Evolutionary conservation across 2,797 vertebrate species (phyloP).

Genomic region (Philypnodon macrostomus): DNA sequence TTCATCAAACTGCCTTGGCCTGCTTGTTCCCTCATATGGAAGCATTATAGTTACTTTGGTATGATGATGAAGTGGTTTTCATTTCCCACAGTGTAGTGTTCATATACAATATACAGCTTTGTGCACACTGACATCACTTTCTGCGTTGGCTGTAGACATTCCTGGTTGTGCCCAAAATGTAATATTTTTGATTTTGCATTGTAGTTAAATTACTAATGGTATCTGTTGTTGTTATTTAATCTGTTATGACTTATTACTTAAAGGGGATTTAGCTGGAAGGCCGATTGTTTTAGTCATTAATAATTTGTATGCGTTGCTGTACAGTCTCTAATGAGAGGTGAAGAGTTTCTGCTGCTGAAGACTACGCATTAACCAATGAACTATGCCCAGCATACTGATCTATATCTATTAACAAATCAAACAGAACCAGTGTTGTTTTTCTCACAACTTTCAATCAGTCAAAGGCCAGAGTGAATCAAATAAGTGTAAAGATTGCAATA

Average conservation of each 20-base stretch:
- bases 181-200: too few species aligned
- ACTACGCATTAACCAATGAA: too few species aligned
- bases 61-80: slow-evolving; percentile 42
- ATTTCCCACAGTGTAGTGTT: slow-evolving; percentile 43
- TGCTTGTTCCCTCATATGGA: slow-evolving; percentile 48
- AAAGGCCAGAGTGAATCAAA: slow-evolving; percentile 1
- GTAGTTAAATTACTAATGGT: too few species aligned
- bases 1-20: slow-evolving; percentile 53
- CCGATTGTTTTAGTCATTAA: too few species aligned
- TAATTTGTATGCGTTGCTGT: too few species aligned
- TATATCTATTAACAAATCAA: slow-evolving; percentile 10
- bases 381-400: too few species aligned
- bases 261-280: too few species aligned
- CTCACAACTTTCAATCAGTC: not conserved
- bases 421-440: not conserved
- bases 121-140: slow-evolving; percentile 10
- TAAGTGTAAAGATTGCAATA: slow-evolving; percentile 4
- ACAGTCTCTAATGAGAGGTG: too few species aligned
- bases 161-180: too few species aligned
- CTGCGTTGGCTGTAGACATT: not conserved
- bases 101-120: slow-evolving; percentile 11
- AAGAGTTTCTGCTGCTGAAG: not conserved
- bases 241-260: too few species aligned
- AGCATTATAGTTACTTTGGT: slow-evolving; percentile 29
- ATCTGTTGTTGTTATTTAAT: too few species aligned